These are phyloP conservation scores for Caenorhabditis briggsae DNA, from an alignment of 1,140 invertebrate genomes.

Conservation along the genomic window DNA sequence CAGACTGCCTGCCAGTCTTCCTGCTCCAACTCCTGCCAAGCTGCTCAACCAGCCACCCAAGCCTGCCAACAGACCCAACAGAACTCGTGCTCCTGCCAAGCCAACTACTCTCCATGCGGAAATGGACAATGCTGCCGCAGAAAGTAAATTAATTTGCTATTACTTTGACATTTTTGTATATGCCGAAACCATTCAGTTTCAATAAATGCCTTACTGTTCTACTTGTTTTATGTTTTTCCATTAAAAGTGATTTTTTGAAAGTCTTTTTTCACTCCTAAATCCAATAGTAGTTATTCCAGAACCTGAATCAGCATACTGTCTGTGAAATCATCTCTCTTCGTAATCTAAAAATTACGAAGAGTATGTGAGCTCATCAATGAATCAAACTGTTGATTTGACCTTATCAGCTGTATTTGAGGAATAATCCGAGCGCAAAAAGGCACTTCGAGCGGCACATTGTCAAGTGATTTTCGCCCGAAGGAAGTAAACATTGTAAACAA, in stretches of 20 bases:
- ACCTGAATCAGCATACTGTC: no score
- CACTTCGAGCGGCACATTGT: no score
- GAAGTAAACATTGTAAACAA: no score
- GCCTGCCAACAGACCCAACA: slow-evolving; percentile 41
- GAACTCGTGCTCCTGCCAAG: slow-evolving; percentile 44
- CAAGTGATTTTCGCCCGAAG: no score
- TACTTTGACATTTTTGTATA: slow-evolving; percentile 34
- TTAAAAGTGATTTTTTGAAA: neutral
- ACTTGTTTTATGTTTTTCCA: neutral
- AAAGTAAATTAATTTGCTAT: slow-evolving; percentile 2
- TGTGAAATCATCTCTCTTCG: no score
- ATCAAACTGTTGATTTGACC: no score
- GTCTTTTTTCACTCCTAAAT: neutral
- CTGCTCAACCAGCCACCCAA: slow-evolving; percentile 43
- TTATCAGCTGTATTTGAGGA: no score
- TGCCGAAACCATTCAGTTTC: slow-evolving; percentile 51
- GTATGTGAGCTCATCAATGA: no score
- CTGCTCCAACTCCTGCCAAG: slow-evolving; percentile 46
- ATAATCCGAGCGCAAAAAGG: no score
- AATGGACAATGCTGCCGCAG: slow-evolving; percentile 49
- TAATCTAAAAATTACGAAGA: no score
- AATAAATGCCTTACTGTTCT: neutral
- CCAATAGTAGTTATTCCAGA: no score
- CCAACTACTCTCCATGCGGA: slow-evolving; percentile 50
- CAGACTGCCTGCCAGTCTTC: slow-evolving; percentile 54